Evolutionary conservation across 2,888 invertebrate genomes (phyloP), one percentile per base, ranked within the genome.

Genomic region (Clusia tigrina): DNA sequence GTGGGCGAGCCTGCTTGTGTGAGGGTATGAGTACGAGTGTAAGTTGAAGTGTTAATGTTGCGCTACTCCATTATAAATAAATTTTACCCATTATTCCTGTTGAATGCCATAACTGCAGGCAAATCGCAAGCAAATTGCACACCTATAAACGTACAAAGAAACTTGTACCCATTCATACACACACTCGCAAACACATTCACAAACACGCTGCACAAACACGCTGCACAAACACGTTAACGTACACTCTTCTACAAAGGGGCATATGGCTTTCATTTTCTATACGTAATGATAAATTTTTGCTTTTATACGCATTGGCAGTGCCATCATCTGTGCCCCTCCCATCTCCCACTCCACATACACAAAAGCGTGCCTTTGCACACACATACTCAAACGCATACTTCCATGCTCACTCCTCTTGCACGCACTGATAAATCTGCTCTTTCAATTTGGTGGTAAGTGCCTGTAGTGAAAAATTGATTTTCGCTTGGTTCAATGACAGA

Each of bases 361-460:
- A n/a, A n/a, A n/a, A n/a, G 32, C 32, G 32, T 12, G n/a, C 15
- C 17, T 42, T n/a, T 10, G 9, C 20, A 25, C 18, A 24, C 25
- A 46, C 26, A 17, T n/a, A 46, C 1, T 2, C n/a, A 24, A n/a
- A 52, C 22, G 17, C 5, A 42, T 37, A 26, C 22, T 23, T 15
- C 1, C 12, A 20, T 51, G 22, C n/a, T 32, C 26, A 37, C 12
- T 15, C 17, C 20, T 24, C 20, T n/a, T n/a, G 12, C 6, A n/a
- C 3, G 20, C 25, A 55, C 26, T 58, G 60, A 65, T 65, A 66
- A 66, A 66, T 66, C 66, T 63, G 63, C 57, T n/a, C n/a, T 64
- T 66, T 63, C 63, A 65, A 65, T 66, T 65, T 68, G 63, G 62
- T 66, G 64, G 48, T 54, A 20, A 64, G 59, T 58, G 64, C 55